Evolutionary conservation across 2,888 invertebrate species (phyloP).

Genomic region (Bombylius discolor): DNA sequence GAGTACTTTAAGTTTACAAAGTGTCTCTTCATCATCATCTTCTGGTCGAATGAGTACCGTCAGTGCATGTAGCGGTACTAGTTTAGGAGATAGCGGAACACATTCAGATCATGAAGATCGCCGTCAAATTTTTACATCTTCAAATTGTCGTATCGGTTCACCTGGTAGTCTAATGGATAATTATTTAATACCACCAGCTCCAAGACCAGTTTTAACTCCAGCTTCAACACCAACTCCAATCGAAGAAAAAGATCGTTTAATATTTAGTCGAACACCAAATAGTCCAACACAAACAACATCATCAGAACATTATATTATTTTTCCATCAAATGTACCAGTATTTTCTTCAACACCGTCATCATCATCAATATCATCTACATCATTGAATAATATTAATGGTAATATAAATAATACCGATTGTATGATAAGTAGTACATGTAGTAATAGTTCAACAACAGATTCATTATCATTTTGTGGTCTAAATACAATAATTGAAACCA

Average conservation of each 20-base stretch:
- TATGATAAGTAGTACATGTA: background rate
- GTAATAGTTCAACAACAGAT: constrained; percentile 23
- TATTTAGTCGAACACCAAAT: constrained; percentile 17
- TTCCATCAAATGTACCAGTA: constrained; percentile 36
- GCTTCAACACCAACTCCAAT: constrained; percentile 28
- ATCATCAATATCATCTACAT: constrained; percentile 10
- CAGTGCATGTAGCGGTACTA: constrained; percentile 57
- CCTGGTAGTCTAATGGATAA: constrained; percentile 40
- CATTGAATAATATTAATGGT: background rate
- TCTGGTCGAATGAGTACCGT: constrained; percentile 72
- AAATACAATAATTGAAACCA: constrained; percentile 35
- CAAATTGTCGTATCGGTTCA: constrained; percentile 27
- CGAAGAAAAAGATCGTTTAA: constrained; percentile 32
- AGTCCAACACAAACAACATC: constrained; percentile 15
- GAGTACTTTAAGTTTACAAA: constrained; percentile 54
- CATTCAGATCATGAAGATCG: constrained; percentile 75
- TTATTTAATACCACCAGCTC: constrained; percentile 50
- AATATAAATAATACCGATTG: background rate
- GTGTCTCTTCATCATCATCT: constrained; percentile 53
- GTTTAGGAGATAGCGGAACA: constrained; percentile 71
- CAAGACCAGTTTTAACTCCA: constrained; percentile 39
- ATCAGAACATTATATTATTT: constrained; percentile 34
- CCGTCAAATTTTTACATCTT: constrained; percentile 16
- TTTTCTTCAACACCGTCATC: constrained; percentile 11
- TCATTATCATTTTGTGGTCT: constrained; percentile 23